Conservation (phyloP, 2,888 invertebrate genomes). For the Calephelis perditalis region DNA sequence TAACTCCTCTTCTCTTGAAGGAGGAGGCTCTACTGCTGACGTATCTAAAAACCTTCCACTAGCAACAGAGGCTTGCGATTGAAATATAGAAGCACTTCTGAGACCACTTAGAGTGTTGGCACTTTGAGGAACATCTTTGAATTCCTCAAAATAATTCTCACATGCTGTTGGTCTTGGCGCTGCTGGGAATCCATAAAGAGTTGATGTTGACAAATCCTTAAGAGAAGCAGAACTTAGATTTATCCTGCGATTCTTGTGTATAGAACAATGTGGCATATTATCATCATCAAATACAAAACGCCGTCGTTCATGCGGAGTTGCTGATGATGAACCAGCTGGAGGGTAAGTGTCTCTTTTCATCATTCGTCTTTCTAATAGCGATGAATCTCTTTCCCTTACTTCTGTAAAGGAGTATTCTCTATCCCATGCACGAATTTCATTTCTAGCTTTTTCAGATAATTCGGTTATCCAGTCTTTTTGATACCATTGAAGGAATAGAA, state of each 20-base stretch:
- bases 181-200: conserved; percentile 81
- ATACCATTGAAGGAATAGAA: conserved; percentile 90
- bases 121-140: conserved; percentile 73
- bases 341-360: conserved; percentile 70
- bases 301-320: conserved; percentile 74
- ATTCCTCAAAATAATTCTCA: conserved; percentile 78
- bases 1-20: conserved; percentile 83
- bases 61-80: conserved; percentile 78
- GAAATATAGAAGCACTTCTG: conserved; percentile 70
- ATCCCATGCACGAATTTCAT: conserved; percentile 69
- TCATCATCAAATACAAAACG: conserved; percentile 83
- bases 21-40: conserved; percentile 80
- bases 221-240: conserved; percentile 76
- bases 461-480: conserved; percentile 81
- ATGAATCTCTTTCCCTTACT: conserved; percentile 65
- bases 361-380: conserved; percentile 62
- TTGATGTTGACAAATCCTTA: conserved; percentile 76
- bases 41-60: conserved; percentile 84
- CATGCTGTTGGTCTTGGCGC: conserved; percentile 80
- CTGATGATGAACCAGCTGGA: conserved; percentile 60
- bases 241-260: conserved; percentile 73
- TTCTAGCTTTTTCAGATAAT: conserved; percentile 68
- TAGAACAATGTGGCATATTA: conserved; percentile 73
- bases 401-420: conserved; percentile 72
- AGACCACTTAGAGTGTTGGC: conserved; percentile 69